Conservation (phyloP, 2,113 vertebrate species). For the Galemys pyrenaicus region DNA sequence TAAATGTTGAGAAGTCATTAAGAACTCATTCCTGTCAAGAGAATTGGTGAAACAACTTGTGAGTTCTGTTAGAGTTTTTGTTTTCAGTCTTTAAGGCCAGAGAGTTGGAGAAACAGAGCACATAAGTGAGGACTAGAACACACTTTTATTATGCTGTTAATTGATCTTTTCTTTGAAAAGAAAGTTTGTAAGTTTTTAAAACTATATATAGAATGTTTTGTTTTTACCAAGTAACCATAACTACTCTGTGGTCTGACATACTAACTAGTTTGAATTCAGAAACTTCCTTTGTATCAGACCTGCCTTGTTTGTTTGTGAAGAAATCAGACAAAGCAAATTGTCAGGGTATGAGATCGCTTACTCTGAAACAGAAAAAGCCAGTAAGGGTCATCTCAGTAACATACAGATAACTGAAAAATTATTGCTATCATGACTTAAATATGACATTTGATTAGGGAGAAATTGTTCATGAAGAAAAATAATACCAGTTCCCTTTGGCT, state of each 20-base stretch:
- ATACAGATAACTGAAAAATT: background rate
- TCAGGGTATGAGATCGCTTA: background rate
- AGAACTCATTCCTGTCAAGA: background rate
- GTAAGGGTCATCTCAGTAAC: background rate
- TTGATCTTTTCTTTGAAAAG: constrained; percentile 3
- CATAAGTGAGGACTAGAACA: rapidly evolving
- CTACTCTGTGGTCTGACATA: background rate
- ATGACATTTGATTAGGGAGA: background rate
- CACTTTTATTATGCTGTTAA: background rate
- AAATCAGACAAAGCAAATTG: background rate
- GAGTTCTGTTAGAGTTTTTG: background rate
- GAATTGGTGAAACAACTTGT: background rate
- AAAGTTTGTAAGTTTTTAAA: constrained; percentile 13
- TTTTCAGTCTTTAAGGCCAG: background rate
- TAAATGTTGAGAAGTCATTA: background rate
- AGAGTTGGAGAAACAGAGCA: background rate
- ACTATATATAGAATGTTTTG: background rate
- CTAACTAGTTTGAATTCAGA: background rate
- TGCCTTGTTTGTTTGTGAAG: background rate
- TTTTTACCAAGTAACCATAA: background rate
- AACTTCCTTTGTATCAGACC: background rate
- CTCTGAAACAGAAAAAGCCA: background rate
- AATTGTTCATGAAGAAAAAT: constrained; percentile 31
- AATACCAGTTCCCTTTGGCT: background rate
- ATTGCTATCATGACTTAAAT: background rate